These are phyloP conservation scores for Hippocampus barbouri DNA, from an alignment of 2,113 vertebrate species.

Conservation along the genomic window DNA sequence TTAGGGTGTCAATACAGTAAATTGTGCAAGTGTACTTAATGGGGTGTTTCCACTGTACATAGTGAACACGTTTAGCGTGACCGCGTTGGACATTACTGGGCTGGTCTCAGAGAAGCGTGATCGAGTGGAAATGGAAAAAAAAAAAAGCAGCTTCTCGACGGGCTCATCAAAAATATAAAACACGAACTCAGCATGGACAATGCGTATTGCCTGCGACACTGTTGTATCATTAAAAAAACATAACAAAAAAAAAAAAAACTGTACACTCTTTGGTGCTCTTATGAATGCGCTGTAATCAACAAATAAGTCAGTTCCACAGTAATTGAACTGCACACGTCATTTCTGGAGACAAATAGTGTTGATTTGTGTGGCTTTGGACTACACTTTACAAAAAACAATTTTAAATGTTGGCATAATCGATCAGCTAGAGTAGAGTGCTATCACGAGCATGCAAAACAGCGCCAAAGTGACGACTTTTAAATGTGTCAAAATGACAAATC, in stretches of 20 bases:
- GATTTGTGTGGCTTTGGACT: constrained; percentile 13
- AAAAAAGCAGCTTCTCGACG: constrained; percentile 15
- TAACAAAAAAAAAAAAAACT: constrained; percentile 32
- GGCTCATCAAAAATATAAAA: constrained; percentile 29
- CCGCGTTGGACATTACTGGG: constrained; percentile 37
- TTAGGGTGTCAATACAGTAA: neutral
- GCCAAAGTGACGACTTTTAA: constrained; percentile 10
- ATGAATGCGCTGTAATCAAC: constrained; percentile 59
- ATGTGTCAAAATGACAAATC: constrained; percentile 14
- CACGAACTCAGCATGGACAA: constrained; percentile 16
- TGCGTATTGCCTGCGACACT: constrained; percentile 50
- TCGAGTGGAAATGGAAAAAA: constrained; percentile 17
- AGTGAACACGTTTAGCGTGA: constrained; percentile 15
- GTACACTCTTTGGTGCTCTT: constrained; percentile 65
- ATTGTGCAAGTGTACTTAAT: constrained; percentile 25
- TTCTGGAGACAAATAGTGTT: constrained; percentile 37
- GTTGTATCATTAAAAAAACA: constrained; percentile 49
- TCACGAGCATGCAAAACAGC: constrained; percentile 6
- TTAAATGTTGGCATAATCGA: neutral
- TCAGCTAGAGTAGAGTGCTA: constrained; percentile 33
- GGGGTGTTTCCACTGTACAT: constrained; percentile 28
- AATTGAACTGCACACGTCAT: constrained; percentile 28
- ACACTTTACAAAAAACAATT: neutral
- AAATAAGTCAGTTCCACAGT: constrained; percentile 46
- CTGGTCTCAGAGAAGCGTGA: constrained; percentile 59